Evolutionary conservation across 2,113 vertebrate species (phyloP), one percentile per base, ranked within the genome.

Genomic region (Sapayoa aenigma): DNA sequence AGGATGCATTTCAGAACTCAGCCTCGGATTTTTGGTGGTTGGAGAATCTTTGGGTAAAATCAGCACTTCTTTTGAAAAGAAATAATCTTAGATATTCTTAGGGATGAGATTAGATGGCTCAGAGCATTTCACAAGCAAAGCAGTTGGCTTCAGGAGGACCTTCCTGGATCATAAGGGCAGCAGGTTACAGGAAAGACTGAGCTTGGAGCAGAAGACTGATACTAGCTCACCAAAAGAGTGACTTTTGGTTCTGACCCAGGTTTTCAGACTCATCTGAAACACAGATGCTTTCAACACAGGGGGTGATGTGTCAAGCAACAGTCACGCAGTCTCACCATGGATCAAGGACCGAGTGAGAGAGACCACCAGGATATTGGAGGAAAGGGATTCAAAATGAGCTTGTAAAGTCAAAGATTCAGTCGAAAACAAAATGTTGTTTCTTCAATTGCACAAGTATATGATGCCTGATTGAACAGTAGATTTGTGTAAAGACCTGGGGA

Each of bases 1-100:
- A 17, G 11, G 63, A 63, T 63, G 77, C 59, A 44, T 96, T 93
- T 96, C 87, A 95, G 93, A 96, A 94, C 93, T 96, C 82, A 88
- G 76, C 72, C 9, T 14, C 50, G 25, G 19, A 50, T 73, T 72
- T 76, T 71, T 35, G 13, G 14, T 41, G 10, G 9, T 9, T 68
- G 52, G 28, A 86, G 67, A 47, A 56, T 62, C 25, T 81, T 75
- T 41, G 15, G 14, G 19, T 24, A 75, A 75, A 89, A 19, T 35
- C 50, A 85, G 15, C 28, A 55, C 33, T 49, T 53, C 18, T 35
- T 84, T 71, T 22, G 68, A 39, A 84, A 75, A 65, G 37, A 88
- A 53, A n/a, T 44, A 52, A 28, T 14, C 30, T 71, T 84, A 56
- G 11, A 47, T 60, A 42, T 22, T 72, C 46, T n/a, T 31, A 24